Conservation (phyloP, 2,113 vertebrate species). For the Eclectus roratus region DNA sequence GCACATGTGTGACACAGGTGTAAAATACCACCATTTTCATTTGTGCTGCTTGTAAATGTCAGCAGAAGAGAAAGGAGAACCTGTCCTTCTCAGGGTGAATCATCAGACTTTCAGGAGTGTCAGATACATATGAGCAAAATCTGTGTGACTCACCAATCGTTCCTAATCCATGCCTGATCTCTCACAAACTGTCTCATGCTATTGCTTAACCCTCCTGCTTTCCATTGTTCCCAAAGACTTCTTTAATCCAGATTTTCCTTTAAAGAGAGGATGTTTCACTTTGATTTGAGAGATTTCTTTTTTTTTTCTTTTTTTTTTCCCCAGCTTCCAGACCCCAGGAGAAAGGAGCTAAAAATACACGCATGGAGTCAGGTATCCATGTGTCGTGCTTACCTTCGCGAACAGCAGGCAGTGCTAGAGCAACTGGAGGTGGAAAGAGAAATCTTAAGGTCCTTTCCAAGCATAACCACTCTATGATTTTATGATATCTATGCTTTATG, state of each 20-base stretch:
- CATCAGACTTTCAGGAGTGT: neutral
- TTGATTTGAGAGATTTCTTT: neutral
- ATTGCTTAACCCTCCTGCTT: neutral
- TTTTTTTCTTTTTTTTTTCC: neutral
- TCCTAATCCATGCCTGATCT: neutral
- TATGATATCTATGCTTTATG: neutral
- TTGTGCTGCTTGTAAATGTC: slow-evolving; percentile 48
- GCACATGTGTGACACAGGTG: slow-evolving; percentile 56
- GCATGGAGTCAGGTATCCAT: neutral
- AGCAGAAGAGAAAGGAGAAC: slow-evolving; percentile 43
- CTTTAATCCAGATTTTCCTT: slow-evolving; percentile 25
- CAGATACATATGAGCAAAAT: slow-evolving; percentile 5
- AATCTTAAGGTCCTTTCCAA: neutral
- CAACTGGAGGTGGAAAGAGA: neutral
- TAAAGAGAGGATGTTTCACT: neutral
- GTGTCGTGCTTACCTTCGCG: rapidly evolving
- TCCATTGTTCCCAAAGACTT: neutral
- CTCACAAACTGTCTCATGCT: neutral
- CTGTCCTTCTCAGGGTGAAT: slow-evolving; percentile 22
- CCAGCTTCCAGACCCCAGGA: neutral
- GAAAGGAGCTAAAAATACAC: neutral
- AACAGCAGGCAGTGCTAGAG: neutral
- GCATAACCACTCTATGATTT: neutral
- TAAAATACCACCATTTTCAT: slow-evolving; percentile 45
- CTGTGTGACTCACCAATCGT: neutral